Percentiles rank a stretch among this genome's conserved stretches.
Conservation (phyloP, 2,797 vertebrate species). For the Enteromius thamalakanensis region DNA sequence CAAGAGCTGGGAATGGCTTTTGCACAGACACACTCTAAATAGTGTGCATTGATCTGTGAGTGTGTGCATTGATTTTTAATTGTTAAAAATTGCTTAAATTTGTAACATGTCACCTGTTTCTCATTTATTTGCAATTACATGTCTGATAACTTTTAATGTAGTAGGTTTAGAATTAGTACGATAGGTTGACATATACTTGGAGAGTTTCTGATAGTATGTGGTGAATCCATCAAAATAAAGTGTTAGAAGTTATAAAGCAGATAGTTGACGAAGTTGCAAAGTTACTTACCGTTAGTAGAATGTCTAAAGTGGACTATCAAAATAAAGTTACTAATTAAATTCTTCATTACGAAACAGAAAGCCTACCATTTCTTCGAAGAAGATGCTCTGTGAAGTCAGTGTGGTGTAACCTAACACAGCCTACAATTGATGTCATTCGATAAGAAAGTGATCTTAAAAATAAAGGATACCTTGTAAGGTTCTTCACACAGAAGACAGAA, state of each 20-base stretch:
- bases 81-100: no score
- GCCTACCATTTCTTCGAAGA: not conserved
- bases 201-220: no score
- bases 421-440: not conserved
- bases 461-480: not conserved
- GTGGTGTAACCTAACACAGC: not conserved
- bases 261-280: no score
- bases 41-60: not conserved
- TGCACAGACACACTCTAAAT: not conserved
- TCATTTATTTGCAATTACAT: no score
- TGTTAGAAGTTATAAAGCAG: no score
- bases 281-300: no score
- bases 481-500: not conserved
- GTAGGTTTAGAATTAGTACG: no score
- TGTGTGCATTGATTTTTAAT: not conserved
- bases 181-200: no score
- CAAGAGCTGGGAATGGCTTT: not conserved
- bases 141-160: no score
- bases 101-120: no score
- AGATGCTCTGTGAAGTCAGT: not conserved
- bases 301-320: no score
- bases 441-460: not conserved
- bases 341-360: not conserved
- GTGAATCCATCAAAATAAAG: no score
- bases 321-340: not conserved